phyloP scores from a whole-genome alignment of 2,797 vertebrate genomes.

The Dendrocincla tyrannina region DNA sequence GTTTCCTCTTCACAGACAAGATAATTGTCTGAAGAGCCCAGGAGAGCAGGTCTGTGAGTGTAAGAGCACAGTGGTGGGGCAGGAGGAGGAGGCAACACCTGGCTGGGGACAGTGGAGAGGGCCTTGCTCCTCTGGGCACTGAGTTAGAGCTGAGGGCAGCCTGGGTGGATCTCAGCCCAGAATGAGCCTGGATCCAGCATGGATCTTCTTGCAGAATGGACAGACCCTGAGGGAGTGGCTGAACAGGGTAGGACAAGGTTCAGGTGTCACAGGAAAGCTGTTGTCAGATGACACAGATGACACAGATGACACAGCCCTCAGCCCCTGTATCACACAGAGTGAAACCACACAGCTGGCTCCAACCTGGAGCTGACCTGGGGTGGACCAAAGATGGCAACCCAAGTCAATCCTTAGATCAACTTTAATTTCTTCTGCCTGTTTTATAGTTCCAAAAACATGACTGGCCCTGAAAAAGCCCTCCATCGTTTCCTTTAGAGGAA shows the following conservation, averaged over 20 bases:
- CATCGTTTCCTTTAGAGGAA: not conserved
- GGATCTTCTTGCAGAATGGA: not conserved
- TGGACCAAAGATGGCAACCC: not conserved
- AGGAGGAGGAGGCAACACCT: not conserved
- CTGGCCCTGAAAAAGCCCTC: not conserved
- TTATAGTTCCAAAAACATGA: not conserved
- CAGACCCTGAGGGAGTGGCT: not conserved
- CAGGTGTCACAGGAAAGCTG: not conserved
- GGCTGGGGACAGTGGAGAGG: not conserved
- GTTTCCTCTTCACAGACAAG: not conserved
- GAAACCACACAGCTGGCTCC: not conserved
- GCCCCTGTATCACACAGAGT: not conserved
- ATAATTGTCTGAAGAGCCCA: not conserved
- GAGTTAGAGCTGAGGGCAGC: not conserved
- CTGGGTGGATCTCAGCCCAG: not conserved
- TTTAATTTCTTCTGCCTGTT: not conserved
- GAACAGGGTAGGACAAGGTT: not conserved
- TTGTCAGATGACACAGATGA: not conserved
- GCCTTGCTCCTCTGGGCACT: not conserved
- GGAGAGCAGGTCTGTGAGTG: not conserved
- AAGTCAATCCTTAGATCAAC: not conserved
- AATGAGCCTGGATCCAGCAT: accelerated
- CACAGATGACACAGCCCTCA: not conserved
- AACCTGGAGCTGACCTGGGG: not conserved
- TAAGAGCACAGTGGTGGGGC: not conserved